These are phyloP conservation scores for Lineus longissimus DNA, from an alignment of 1,140 invertebrate species.

Conservation along the genomic window DNA sequence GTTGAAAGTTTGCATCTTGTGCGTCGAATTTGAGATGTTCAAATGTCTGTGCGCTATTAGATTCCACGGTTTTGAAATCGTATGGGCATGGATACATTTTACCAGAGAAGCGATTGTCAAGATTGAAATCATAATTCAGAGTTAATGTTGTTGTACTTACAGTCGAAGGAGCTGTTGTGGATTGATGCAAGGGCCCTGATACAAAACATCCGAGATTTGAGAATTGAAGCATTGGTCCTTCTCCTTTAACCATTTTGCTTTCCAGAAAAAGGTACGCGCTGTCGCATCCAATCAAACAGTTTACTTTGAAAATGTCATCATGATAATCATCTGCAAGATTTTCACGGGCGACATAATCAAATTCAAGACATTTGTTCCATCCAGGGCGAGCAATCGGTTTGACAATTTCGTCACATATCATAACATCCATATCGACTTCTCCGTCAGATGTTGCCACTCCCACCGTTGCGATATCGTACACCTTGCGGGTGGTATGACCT, in stretches of 20 bases:
- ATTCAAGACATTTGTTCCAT: not conserved
- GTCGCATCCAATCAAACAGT: not conserved
- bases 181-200: not conserved
- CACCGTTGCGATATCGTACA: not conserved
- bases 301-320: not conserved
- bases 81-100: no score
- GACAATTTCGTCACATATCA: not conserved
- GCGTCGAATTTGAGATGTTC: no score
- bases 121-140: no score
- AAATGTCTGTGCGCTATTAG: no score
- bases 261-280: not conserved
- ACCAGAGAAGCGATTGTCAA: no score
- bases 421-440: not conserved
- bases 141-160: no score
- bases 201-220: constrained; percentile 5
- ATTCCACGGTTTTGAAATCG: no score
- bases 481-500: not conserved
- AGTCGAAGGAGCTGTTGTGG: no score
- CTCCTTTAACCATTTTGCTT: not conserved
- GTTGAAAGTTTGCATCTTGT: no score
- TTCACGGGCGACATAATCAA: not conserved
- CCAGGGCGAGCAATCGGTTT: not conserved
- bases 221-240: not conserved
- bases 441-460: not conserved
- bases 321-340: not conserved